These are phyloP conservation scores for Python bivittatus DNA, from an alignment of 2,113 vertebrate genomes.

Conservation along the genomic window DNA sequence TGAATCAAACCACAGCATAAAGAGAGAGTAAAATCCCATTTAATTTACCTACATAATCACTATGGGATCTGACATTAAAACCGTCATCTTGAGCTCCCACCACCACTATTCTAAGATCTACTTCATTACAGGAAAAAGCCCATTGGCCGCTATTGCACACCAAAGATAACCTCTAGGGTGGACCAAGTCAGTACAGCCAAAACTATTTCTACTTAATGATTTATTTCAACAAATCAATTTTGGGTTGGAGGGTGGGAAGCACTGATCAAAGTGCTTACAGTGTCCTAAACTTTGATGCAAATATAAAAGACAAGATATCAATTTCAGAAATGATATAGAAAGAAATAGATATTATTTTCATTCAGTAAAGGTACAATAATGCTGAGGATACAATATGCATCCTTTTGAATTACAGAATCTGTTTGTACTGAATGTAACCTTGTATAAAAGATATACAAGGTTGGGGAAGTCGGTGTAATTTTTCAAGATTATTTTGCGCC, in stretches of 20 bases:
- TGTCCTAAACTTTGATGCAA: conserved; percentile 15
- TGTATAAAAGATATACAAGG: conserved; percentile 8
- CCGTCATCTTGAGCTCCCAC: not conserved
- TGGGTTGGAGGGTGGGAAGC: not conserved
- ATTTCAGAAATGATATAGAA: conserved; percentile 8
- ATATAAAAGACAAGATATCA: not conserved
- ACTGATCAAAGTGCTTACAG: conserved; percentile 28
- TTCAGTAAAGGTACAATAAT: conserved; percentile 9
- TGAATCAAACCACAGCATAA: not conserved
- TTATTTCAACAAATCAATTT: conserved; percentile 24
- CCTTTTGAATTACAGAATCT: not conserved
- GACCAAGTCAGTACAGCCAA: not conserved
- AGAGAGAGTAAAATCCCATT: not conserved
- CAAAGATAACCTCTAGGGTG: not conserved
- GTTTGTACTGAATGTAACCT: not conserved
- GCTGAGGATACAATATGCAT: conserved; percentile 1
- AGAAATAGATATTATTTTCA: not conserved
- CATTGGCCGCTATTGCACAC: not conserved
- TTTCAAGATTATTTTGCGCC: not conserved
- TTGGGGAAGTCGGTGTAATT: conserved; percentile 3
- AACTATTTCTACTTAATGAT: conserved; percentile 10
- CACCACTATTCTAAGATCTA: not conserved
- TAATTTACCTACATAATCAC: not conserved
- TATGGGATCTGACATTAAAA: not conserved
- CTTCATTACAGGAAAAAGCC: not conserved